Evolutionary conservation across 2,888 invertebrate genomes (phyloP).

Genomic region (Coecobrya sp.): DNA sequence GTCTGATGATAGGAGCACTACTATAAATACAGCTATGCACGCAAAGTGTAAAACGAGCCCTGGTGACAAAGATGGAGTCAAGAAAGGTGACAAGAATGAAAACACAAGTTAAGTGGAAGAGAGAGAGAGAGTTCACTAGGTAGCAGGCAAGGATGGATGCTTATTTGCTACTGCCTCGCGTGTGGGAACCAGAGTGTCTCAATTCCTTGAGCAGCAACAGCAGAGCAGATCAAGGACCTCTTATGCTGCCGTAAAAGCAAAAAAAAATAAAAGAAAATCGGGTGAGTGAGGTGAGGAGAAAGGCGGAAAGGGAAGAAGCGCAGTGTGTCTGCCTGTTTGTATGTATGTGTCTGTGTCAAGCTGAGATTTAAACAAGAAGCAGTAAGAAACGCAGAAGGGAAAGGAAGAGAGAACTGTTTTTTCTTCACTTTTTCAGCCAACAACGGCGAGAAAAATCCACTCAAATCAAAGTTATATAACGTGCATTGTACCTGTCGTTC

Average conservation of each 20-base stretch:
- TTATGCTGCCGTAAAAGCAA: background rate
- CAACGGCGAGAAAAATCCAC: background rate
- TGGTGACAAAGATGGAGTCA: slow-evolving; percentile 70
- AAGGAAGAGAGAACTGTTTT: background rate
- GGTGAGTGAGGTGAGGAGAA: background rate
- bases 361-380: slow-evolving; percentile 5
- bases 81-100: slow-evolving; percentile 75
- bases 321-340: background rate
- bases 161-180: background rate
- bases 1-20: background rate
- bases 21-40: background rate
- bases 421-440: background rate
- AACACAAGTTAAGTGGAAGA: slow-evolving; percentile 75
- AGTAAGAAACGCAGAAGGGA: background rate
- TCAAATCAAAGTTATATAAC: background rate
- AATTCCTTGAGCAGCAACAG: background rate
- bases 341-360: background rate
- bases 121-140: slow-evolving; percentile 40
- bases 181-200: slow-evolving; percentile 12
- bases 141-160: background rate
- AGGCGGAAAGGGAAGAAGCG: background rate
- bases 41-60: background rate
- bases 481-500: background rate
- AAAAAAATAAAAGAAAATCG: slow-evolving; percentile 20
- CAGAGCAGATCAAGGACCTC: slow-evolving; percentile 51